Conservation (phyloP, 2,113 vertebrate species). For the Genyomyrus donnyi region DNA sequence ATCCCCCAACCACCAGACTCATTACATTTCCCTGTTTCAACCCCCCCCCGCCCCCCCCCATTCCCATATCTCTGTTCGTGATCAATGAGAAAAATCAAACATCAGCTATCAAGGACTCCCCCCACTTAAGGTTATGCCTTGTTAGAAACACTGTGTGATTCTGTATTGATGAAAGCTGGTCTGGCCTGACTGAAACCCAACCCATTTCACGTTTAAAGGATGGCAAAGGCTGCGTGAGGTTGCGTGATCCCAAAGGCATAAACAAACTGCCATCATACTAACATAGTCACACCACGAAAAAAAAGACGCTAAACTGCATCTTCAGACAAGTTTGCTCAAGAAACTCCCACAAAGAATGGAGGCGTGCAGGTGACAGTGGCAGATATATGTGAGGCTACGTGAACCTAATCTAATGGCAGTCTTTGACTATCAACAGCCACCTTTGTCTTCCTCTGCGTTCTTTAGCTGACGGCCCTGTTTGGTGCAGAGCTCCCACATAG, state of each 20-base stretch:
- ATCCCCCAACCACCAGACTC: background rate
- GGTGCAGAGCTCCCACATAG: background rate
- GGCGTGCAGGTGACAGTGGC: background rate
- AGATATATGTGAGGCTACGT: background rate
- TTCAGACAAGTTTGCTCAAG: background rate
- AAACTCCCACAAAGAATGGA: background rate
- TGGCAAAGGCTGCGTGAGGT: background rate
- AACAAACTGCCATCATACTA: background rate
- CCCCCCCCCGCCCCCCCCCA: background rate
- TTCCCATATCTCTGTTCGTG: background rate
- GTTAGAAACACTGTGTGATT: background rate
- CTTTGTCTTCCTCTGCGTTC: background rate
- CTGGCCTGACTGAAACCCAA: background rate
- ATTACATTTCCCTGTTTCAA: constrained; percentile 12
- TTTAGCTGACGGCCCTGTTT: background rate
- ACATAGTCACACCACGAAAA: background rate
- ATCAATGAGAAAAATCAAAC: background rate
- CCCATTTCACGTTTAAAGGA: background rate
- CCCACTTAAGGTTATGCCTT: background rate
- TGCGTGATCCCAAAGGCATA: background rate
- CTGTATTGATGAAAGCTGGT: background rate
- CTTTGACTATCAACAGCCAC: background rate
- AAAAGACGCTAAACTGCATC: background rate
- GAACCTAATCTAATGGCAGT: background rate
- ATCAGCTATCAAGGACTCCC: background rate